phyloP scores from a whole-genome alignment of 2,888 invertebrate genomes.

The Aporophyla nigra region DNA sequence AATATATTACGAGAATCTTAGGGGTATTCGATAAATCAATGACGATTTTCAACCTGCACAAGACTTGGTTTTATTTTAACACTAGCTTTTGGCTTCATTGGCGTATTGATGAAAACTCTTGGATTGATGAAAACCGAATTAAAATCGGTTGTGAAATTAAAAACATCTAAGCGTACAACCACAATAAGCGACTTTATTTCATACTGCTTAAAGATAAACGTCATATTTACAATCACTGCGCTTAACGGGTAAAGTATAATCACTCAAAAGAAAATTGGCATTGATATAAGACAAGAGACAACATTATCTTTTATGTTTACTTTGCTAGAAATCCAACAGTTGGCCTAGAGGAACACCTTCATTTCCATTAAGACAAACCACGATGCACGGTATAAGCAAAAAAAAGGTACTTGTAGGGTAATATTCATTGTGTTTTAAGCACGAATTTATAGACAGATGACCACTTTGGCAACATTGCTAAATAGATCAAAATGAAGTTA shows the following conservation, averaged over 20 bases:
- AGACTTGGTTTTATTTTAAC: neutral
- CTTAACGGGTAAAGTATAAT: constrained; percentile 6
- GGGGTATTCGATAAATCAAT: neutral
- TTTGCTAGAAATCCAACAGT: neutral
- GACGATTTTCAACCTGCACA: neutral
- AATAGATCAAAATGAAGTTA: neutral
- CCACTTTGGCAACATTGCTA: neutral
- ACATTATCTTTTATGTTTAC: neutral
- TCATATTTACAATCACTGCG: neutral
- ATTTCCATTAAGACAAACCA: neutral
- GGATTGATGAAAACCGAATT: no score
- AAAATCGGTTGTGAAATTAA: no score
- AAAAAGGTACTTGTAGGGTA: neutral
- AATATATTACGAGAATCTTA: neutral
- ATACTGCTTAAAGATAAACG: neutral
- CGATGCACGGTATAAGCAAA: neutral
- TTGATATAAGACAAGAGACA: neutral
- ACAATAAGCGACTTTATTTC: no score
- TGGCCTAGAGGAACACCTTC: neutral
- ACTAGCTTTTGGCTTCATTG: neutral
- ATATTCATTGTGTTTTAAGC: neutral
- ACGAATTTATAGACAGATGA: constrained; percentile 1
- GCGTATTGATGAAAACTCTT: no score
- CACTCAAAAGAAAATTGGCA: neutral
- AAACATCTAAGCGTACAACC: no score